These are phyloP conservation scores for Cephus nigrinus DNA, from an alignment of 2,888 invertebrate species.

Conservation along the genomic window DNA sequence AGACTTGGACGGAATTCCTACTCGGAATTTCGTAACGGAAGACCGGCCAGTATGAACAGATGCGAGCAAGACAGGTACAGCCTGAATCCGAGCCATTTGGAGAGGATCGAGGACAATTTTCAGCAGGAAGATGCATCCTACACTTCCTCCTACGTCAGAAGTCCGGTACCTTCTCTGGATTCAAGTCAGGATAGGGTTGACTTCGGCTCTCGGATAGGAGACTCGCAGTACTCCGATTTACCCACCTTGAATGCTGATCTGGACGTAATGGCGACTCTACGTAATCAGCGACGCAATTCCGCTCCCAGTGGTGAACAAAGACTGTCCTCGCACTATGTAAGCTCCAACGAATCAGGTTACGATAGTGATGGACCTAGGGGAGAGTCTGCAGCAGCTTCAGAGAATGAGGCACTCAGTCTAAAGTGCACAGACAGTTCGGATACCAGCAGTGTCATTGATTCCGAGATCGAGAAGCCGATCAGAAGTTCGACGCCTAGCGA, in stretches of 20 bases:
- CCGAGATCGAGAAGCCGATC: conserved; percentile 69
- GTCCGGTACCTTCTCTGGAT: conserved; percentile 26
- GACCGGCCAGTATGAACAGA: conserved; percentile 29
- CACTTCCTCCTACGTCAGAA: conserved; percentile 39
- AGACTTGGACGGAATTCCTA: conserved; percentile 51
- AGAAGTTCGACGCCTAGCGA: conserved; percentile 61
- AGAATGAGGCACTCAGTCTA: conserved; percentile 53
- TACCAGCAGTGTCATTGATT: conserved; percentile 62
- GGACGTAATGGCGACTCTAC: conserved; percentile 42
- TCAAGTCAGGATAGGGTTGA: conserved; percentile 34
- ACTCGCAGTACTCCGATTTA: conserved; percentile 41
- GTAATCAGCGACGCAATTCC: conserved; percentile 53
- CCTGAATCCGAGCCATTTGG: conserved; percentile 44
- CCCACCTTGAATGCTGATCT: conserved; percentile 13
- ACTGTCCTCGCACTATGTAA: conserved; percentile 73
- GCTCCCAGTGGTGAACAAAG: conserved; percentile 63
- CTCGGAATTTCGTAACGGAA: conserved; percentile 41
- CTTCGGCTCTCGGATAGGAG: conserved; percentile 28
- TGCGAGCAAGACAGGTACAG: conserved; percentile 52
- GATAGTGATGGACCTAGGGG: conserved; percentile 77
- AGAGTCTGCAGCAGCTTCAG: conserved; percentile 53
- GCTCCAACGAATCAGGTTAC: conserved; percentile 86
- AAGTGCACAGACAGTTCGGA: conserved; percentile 58
- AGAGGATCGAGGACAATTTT: conserved; percentile 49
- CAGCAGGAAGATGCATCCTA: conserved; percentile 41